Conservation (phyloP, 1,140 invertebrate species). For the Leptinotarsa undecemlineata region DNA sequence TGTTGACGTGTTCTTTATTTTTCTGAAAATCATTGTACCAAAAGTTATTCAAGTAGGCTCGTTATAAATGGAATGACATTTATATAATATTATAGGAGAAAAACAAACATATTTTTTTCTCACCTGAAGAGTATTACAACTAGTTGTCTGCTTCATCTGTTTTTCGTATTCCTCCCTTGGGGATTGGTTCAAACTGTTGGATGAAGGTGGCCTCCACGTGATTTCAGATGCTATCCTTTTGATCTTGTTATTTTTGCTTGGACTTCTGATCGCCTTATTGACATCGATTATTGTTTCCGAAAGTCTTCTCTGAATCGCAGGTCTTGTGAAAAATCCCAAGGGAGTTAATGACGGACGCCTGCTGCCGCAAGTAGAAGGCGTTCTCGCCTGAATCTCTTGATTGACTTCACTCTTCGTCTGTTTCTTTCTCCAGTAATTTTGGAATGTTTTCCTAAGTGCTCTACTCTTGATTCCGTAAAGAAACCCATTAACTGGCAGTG, state of each 20-base stretch:
- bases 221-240: slow-evolving; percentile 57
- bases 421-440: slow-evolving; percentile 80
- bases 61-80: not conserved
- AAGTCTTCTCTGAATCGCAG: slow-evolving; percentile 61
- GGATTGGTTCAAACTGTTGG: slow-evolving; percentile 40
- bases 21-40: too few relatives aligned
- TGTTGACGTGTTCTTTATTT: too few relatives aligned
- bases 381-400: slow-evolving; percentile 77
- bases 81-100: not conserved
- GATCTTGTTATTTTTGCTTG: slow-evolving; percentile 52
- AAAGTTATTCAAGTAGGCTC: too few relatives aligned
- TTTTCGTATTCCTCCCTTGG: slow-evolving; percentile 29
- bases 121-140: slow-evolving; percentile 1
- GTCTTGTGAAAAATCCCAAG: slow-evolving; percentile 62
- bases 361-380: slow-evolving; percentile 74
- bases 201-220: slow-evolving; percentile 52
- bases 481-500: slow-evolving; percentile 73
- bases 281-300: slow-evolving; percentile 68
- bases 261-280: slow-evolving; percentile 46
- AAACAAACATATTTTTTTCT: not conserved
- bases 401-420: slow-evolving; percentile 77
- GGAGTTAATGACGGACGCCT: slow-evolving; percentile 59
- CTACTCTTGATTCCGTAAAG: slow-evolving; percentile 78
- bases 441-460: slow-evolving; percentile 69
- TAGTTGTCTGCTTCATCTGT: slow-evolving; percentile 22